Conservation (phyloP, 2,113 vertebrate genomes). For the Rhombomys opimus region DNA sequence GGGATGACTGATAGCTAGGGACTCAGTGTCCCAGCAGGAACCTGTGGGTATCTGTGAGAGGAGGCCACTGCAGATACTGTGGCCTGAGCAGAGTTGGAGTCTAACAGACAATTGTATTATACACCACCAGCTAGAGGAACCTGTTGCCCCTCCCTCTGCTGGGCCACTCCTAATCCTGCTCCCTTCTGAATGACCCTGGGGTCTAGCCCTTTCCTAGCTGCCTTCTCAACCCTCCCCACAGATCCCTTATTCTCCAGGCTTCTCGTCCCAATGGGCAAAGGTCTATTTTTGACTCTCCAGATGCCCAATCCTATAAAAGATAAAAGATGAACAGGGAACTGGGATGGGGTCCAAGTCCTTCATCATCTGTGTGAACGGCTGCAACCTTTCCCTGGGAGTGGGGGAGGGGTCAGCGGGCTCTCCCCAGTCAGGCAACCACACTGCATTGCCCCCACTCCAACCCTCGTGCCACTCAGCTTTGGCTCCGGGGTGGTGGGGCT, state of each 20-base stretch:
- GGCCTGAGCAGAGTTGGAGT: neutral
- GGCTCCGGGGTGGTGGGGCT: constrained; percentile 29
- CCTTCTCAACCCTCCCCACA: constrained; percentile 46
- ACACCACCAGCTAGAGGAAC: neutral
- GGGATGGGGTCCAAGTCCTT: constrained; percentile 72
- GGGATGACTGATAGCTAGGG: neutral
- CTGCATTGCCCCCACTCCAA: neutral
- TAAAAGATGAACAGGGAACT: constrained; percentile 73
- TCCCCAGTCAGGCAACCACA: neutral
- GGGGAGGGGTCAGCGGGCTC: neutral
- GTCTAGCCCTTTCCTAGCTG: neutral
- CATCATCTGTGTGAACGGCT: constrained; percentile 61
- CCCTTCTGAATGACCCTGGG: constrained; percentile 5
- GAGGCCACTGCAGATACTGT: neutral
- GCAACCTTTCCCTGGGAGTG: constrained; percentile 61
- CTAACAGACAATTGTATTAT: neutral
- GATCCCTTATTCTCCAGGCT: constrained; percentile 63
- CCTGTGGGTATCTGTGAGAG: neutral
- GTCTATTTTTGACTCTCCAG: constrained; percentile 80
- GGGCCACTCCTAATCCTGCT: neutral
- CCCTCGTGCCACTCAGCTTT: neutral
- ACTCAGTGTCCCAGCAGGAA: neutral
- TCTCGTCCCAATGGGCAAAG: constrained; percentile 71
- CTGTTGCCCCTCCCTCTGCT: rapidly evolving
- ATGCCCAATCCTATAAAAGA: constrained; percentile 79